phyloP scores from a whole-genome alignment of 2,888 invertebrate species.

The Galeopsomyia nigrocyanea region DNA sequence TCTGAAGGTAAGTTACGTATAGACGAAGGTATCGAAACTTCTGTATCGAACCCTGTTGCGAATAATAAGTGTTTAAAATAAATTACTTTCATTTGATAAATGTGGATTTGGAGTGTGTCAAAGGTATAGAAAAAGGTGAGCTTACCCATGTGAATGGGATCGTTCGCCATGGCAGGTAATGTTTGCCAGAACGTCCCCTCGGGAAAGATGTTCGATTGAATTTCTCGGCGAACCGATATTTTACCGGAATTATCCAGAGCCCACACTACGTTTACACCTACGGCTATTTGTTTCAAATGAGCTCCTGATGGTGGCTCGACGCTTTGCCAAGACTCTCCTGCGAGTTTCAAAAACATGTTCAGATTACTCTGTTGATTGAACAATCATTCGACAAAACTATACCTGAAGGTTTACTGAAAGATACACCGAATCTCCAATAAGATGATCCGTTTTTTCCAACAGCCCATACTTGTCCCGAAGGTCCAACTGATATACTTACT shows the following conservation, averaged over 20 bases:
- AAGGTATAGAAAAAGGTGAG: not conserved
- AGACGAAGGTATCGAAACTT: constrained; percentile 37
- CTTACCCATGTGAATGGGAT: constrained; percentile 72
- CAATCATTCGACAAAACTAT: constrained; percentile 16
- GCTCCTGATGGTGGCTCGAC: constrained; percentile 80
- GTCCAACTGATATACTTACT: constrained; percentile 80
- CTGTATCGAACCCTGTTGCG: constrained; percentile 36
- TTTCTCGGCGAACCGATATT: constrained; percentile 83
- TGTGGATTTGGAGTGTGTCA: not conserved
- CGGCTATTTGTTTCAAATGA: constrained; percentile 81
- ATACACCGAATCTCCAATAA: constrained; percentile 84
- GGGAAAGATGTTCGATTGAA: constrained; percentile 78
- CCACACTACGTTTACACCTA: constrained; percentile 83
- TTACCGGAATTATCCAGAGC: constrained; percentile 81
- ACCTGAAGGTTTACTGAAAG: constrained; percentile 76
- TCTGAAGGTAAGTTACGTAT: constrained; percentile 43
- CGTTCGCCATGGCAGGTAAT: constrained; percentile 73
- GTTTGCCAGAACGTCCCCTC: constrained; percentile 90
- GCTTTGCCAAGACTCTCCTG: constrained; percentile 82
- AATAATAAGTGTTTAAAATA: constrained; percentile 38
- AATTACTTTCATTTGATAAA: not conserved
- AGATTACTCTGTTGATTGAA: too few relatives aligned
- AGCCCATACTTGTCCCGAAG: constrained; percentile 83
- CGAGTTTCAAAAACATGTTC: constrained; percentile 23
- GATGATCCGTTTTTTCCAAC: constrained; percentile 88